Conservation (phyloP, 2,797 vertebrate genomes). For the Pantherophis alleghaniensis region DNA sequence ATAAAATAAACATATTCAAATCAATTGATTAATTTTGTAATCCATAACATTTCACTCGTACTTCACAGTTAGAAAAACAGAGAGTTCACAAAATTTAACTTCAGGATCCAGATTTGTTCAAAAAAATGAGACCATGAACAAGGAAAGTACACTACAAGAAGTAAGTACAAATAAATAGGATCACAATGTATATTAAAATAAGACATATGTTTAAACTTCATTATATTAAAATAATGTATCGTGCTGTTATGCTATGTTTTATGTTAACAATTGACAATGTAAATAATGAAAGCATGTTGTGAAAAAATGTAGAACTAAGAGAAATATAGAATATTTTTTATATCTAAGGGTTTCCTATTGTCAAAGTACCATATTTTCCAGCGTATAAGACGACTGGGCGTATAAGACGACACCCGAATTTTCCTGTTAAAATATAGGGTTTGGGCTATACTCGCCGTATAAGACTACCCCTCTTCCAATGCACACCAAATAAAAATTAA, state of each 20-base stretch:
- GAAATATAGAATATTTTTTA: neutral
- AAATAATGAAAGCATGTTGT: neutral
- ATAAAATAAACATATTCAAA: neutral
- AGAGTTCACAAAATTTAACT: slow-evolving; percentile 76
- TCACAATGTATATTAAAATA: neutral
- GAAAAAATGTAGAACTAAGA: neutral
- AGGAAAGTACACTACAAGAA: slow-evolving; percentile 78
- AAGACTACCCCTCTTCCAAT: too few relatives aligned
- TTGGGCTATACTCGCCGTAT: too few relatives aligned
- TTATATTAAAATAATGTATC: neutral
- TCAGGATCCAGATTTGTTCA: slow-evolving; percentile 73
- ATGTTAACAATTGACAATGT: neutral
- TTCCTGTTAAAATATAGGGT: too few relatives aligned
- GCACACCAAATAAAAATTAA: too few relatives aligned
- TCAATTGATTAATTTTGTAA: neutral
- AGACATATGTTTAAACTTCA: neutral
- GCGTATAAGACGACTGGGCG: too few relatives aligned
- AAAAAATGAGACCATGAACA: slow-evolving; percentile 69
- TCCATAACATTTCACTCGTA: slow-evolving; percentile 13
- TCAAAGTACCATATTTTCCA: neutral
- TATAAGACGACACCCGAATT: too few relatives aligned
- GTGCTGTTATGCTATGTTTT: neutral
- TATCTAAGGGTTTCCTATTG: neutral
- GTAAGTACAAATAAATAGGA: slow-evolving; percentile 72
- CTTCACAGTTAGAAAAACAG: slow-evolving; percentile 81